These are phyloP conservation scores for Tetramorium bicarinatum DNA, from an alignment of 2,888 invertebrate species.

Conservation along the genomic window DNA sequence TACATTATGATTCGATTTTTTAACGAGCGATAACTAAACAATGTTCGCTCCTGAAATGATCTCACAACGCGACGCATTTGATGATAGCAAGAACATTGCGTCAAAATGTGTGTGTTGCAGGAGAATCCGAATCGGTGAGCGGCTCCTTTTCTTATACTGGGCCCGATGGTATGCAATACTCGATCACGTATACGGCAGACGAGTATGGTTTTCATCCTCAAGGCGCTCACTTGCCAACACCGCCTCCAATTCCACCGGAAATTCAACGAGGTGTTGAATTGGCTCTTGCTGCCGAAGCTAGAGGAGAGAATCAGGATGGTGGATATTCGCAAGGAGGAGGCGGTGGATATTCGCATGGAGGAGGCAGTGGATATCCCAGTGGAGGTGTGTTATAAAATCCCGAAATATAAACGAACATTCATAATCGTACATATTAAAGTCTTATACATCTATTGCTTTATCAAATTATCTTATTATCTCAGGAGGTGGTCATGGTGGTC, in stretches of 20 bases:
- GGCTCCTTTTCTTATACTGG: constrained; percentile 83
- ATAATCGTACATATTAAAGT: neutral
- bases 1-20: constrained; percentile 11
- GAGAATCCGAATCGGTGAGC: constrained; percentile 80
- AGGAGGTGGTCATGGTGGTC: constrained; percentile 66
- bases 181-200: constrained; percentile 82
- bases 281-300: constrained; percentile 82
- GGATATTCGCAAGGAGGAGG: constrained; percentile 68
- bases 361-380: constrained; percentile 66
- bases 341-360: constrained; percentile 67
- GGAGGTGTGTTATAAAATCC: constrained; percentile 35
- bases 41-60: constrained; percentile 25
- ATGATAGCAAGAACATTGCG: constrained; percentile 36
- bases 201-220: constrained; percentile 82
- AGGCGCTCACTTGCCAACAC: constrained; percentile 82
- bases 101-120: constrained; percentile 65
- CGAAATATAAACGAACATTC: constrained; percentile 1
- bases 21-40: constrained; percentile 56
- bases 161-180: constrained; percentile 81
- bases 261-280: constrained; percentile 82
- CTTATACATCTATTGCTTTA: neutral
- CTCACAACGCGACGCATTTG: constrained; percentile 29
- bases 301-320: constrained; percentile 83
- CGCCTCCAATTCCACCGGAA: constrained; percentile 84
- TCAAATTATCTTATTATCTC: neutral